Conservation (phyloP, 2,888 invertebrate species). For the Nephrotoma guestfalica region DNA sequence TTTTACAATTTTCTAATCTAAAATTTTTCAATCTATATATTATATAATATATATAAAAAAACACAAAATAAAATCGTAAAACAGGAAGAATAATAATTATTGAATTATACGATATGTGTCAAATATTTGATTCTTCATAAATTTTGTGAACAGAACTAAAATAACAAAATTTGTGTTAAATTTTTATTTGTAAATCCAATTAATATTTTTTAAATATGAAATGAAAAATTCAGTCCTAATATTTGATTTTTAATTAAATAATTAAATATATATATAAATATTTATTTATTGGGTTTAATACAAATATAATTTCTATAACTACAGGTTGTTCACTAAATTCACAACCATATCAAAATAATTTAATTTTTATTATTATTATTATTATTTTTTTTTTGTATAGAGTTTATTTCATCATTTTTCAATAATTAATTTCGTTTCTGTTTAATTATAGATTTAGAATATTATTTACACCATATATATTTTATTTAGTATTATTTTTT, state of each 20-base stretch:
- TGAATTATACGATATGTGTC: not conserved
- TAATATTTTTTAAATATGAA: not conserved
- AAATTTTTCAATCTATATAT: not conserved
- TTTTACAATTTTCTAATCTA: not conserved
- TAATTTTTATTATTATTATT: not conserved
- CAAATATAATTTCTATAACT: not conserved
- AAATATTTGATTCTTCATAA: not conserved
- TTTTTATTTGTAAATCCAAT: not conserved
- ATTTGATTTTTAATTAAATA: not conserved
- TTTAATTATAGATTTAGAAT: not conserved
- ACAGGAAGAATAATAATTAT: not conserved
- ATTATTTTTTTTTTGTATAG: not conserved
- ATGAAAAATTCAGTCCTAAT: not conserved
- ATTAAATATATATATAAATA: not conserved
- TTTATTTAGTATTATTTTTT: not conserved
- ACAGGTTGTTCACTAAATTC: constrained; percentile 4
- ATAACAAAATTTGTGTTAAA: not conserved
- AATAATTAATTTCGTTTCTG: not conserved
- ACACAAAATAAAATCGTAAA: not conserved
- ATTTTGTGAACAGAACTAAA: not conserved
- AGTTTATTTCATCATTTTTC: not conserved
- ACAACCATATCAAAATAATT: constrained; percentile 6
- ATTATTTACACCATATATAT: not conserved
- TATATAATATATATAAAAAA: not conserved
- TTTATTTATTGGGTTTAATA: not conserved